phyloP scores from a whole-genome alignment of 2,113 vertebrate genomes.

The Balaeniceps rex region DNA sequence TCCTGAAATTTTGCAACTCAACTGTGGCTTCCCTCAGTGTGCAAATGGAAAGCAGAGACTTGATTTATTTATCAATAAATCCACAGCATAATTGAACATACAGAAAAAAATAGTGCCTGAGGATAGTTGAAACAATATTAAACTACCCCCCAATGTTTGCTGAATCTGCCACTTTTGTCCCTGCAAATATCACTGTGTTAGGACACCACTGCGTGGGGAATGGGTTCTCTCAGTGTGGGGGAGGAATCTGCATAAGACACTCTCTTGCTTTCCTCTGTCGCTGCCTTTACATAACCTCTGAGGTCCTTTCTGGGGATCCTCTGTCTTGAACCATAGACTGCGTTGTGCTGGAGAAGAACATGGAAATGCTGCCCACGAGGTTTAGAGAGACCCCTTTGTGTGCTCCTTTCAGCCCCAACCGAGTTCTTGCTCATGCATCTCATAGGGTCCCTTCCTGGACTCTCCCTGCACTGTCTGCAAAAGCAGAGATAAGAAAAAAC shows the following conservation, averaged over 20 bases:
- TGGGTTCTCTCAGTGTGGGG: neutral
- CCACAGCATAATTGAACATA: constrained; percentile 22
- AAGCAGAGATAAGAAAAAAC: neutral
- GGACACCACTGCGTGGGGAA: neutral
- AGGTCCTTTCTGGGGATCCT: neutral
- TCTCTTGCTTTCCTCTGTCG: neutral
- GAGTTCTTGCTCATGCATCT: neutral
- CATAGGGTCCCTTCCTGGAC: neutral
- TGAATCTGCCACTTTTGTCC: constrained; percentile 25
- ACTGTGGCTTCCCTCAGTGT: neutral
- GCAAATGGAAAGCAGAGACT: constrained; percentile 7
- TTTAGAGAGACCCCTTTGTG: neutral
- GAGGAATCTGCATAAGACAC: neutral
- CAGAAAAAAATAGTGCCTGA: neutral
- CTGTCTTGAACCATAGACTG: neutral
- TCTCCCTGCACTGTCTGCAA: neutral
- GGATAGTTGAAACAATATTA: constrained; percentile 19
- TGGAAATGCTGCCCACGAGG: neutral
- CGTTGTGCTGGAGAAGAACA: neutral
- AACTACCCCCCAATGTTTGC: constrained; percentile 13
- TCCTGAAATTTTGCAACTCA: constrained; percentile 30
- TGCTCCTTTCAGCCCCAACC: neutral
- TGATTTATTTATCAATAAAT: constrained; percentile 60
- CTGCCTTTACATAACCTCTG: neutral
- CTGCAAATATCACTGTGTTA: neutral